A percentile compares a stretch with the other conserved stretches of the same genome.
Evolutionary conservation across 1,140 invertebrate genomes (phyloP).

Genomic region (Macrostomum lignano): DNA sequence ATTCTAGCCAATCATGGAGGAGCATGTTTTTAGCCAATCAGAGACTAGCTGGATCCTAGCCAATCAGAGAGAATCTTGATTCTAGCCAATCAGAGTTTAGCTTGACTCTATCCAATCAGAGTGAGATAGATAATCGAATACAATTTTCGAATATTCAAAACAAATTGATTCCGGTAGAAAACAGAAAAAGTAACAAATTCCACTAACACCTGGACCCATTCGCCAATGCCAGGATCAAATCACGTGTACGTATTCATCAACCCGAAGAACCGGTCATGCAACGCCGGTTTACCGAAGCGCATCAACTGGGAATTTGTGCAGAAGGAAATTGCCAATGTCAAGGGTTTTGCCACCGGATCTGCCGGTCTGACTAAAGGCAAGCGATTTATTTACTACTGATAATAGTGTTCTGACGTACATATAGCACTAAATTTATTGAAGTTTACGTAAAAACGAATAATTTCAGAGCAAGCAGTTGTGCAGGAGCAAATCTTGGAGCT

Average conservation of each 20-base stretch:
- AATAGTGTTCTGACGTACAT: neutral
- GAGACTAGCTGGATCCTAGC: no score
- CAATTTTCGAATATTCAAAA: no score
- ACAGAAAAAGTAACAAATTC: no score
- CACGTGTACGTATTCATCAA: constrained; percentile 28
- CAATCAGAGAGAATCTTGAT: no score
- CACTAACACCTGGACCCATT: neutral
- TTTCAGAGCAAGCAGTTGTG: constrained; percentile 22
- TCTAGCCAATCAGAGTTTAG: no score
- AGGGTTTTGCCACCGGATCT: constrained; percentile 20
- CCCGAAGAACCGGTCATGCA: constrained; percentile 11
- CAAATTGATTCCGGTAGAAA: no score
- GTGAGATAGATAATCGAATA: no score
- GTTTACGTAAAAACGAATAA: no score
- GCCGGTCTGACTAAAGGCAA: constrained; percentile 20
- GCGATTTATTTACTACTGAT: neutral
- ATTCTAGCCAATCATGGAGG: no score
- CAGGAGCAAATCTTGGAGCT: constrained; percentile 27
- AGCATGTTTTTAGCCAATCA: no score
- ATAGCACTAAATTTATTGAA: no score
- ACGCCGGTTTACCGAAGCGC: constrained; percentile 11
- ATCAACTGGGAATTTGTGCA: constrained; percentile 28
- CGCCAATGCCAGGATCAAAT: constrained; percentile 16
- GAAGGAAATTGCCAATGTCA: constrained; percentile 28
- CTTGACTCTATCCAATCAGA: no score